Evolutionary conservation across 2,113 vertebrate genomes (phyloP).

Genomic region (Epinephelus fuscoguttatus): DNA sequence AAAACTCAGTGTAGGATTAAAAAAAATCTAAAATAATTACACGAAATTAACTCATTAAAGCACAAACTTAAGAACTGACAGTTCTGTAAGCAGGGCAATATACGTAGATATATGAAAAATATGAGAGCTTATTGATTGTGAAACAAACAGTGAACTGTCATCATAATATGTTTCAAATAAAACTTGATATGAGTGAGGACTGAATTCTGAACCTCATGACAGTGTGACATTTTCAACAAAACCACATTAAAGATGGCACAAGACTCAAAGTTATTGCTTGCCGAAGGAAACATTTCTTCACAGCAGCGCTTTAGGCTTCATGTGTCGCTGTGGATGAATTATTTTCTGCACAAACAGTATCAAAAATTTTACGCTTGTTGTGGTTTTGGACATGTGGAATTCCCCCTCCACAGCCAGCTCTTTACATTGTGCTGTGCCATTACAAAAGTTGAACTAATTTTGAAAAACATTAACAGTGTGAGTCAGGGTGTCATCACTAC

Average conservation of each 20-base stretch:
- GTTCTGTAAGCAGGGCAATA: too few species aligned
- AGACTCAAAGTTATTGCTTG: neutral
- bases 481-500: neutral
- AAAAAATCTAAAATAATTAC: neutral
- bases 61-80: too few species aligned
- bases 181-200: neutral
- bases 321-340: neutral
- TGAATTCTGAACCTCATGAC: constrained; percentile 4
- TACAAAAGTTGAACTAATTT: neutral
- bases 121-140: neutral
- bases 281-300: neutral
- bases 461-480: neutral
- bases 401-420: neutral
- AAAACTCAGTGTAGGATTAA: neutral
- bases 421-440: neutral
- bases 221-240: constrained; percentile 18
- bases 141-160: neutral
- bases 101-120: neutral
- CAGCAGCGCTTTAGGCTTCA: neutral
- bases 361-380: neutral
- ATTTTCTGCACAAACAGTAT: constrained; percentile 10
- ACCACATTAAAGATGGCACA: constrained; percentile 20
- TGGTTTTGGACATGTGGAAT: constrained; percentile 14
- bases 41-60: neutral
- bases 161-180: constrained; percentile 39